Conservation (phyloP, 37 sponge, comb jelly and placozoan genomes). For the Agelas oroides region DNA sequence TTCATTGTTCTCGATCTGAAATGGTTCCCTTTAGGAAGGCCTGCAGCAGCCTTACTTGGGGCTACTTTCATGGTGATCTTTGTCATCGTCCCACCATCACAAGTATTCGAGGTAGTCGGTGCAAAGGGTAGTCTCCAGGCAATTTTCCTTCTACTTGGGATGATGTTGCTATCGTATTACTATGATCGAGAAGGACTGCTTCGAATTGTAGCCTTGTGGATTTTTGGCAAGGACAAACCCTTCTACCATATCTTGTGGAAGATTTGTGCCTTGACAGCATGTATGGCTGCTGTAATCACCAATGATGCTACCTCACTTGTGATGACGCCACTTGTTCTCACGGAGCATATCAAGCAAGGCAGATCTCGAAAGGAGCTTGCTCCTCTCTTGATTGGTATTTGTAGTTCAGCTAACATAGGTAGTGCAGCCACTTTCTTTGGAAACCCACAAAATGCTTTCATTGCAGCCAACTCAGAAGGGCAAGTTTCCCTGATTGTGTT, state of each 20-base stretch:
- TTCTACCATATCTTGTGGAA: conserved; percentile 61
- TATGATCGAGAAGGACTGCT: conserved; percentile 77
- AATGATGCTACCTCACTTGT: conserved; percentile 69
- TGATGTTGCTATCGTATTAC: conserved; percentile 78
- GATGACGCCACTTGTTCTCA: conserved; percentile 62
- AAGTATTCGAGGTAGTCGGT: conserved; percentile 44
- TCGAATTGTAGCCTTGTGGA: conserved; percentile 20
- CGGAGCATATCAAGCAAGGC: conserved; percentile 47
- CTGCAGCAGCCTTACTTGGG: conserved; percentile 69
- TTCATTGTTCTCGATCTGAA: conserved; percentile 69
- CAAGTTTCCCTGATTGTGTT: conserved; percentile 38
- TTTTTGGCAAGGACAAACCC: conserved; percentile 38
- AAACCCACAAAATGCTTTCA: conserved; percentile 76
- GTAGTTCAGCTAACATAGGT: conserved; percentile 78
- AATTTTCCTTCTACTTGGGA: conserved; percentile 71
- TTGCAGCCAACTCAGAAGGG: conserved; percentile 44
- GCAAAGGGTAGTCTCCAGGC: conserved; percentile 51
- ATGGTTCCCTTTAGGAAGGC: conserved; percentile 60
- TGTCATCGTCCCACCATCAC: conserved; percentile 47
- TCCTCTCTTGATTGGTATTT: conserved; percentile 58
- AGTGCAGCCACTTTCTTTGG: conserved; percentile 79
- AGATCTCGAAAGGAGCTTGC: conserved; percentile 44
- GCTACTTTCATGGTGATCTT: conserved; percentile 71
- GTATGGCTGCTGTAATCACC: conserved; percentile 67
- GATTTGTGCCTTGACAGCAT: conserved; percentile 44